A percentile compares a stretch with the other conserved stretches of the same genome.
Conservation (phyloP, 2,888 invertebrate genomes). For the Timandra comae region DNA sequence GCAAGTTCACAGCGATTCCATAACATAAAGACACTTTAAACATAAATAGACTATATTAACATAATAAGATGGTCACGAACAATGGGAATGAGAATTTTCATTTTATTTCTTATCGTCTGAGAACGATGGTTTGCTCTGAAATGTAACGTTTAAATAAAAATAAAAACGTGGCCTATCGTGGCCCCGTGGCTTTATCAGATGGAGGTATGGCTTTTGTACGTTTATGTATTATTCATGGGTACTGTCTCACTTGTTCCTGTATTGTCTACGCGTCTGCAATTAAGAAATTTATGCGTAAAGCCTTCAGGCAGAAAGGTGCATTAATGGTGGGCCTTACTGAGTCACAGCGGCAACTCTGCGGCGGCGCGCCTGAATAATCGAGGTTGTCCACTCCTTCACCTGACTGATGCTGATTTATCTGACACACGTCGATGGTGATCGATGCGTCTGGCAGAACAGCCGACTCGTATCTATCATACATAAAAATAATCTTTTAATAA, state of each 20-base stretch:
- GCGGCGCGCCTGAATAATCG: slow-evolving; percentile 36
- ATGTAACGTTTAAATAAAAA: slow-evolving; percentile 46
- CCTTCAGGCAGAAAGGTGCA: slow-evolving; percentile 55
- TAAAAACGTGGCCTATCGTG: slow-evolving; percentile 42
- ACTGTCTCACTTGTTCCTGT: slow-evolving; percentile 60
- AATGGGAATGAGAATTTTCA: slow-evolving; percentile 28
- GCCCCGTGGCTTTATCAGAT: slow-evolving; percentile 36
- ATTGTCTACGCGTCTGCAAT: slow-evolving; percentile 71
- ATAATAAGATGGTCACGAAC: slow-evolving; percentile 30
- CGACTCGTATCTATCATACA: too few species aligned
- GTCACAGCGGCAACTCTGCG: slow-evolving; percentile 35
- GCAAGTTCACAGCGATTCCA: too few species aligned
- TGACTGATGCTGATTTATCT: slow-evolving; percentile 66
- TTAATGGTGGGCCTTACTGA: slow-evolving; percentile 54
- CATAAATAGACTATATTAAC: slow-evolving; percentile 28
- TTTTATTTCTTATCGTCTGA: slow-evolving; percentile 32
- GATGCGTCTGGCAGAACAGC: slow-evolving; percentile 50
- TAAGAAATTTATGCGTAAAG: slow-evolving; percentile 66
- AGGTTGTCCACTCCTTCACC: slow-evolving; percentile 61
- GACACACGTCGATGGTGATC: slow-evolving; percentile 56
- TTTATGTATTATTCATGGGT: slow-evolving; percentile 62
- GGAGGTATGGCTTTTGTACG: slow-evolving; percentile 43
- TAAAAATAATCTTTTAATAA: too few species aligned
- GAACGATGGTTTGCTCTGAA: slow-evolving; percentile 44
- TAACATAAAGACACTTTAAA: too few species aligned